Conservation (phyloP, 1,140 invertebrate species). For the Patella vulgata region DNA sequence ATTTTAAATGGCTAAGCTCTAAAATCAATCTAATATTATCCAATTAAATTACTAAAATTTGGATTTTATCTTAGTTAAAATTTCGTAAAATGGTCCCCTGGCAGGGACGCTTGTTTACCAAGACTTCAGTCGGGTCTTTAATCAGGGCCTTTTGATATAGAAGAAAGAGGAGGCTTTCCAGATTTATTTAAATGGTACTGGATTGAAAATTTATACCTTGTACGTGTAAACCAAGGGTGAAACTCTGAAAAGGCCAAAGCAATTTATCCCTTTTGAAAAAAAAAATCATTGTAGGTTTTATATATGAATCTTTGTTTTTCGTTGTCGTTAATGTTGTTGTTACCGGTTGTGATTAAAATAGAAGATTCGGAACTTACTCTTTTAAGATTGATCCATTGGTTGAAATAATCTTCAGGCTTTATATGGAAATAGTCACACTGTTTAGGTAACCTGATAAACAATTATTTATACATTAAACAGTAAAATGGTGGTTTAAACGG, state of each 20-base stretch:
- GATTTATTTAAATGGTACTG: too few species aligned
- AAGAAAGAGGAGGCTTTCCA: too few species aligned
- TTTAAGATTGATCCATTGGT: conserved; percentile 74
- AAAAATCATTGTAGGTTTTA: not conserved
- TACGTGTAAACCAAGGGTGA: not conserved
- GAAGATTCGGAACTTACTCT: conserved; percentile 50
- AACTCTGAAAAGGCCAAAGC: not conserved
- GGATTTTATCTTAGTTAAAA: too few species aligned
- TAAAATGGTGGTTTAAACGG: too few species aligned
- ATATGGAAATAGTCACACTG: conserved; percentile 70
- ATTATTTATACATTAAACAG: not conserved
- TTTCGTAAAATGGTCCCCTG: too few species aligned
- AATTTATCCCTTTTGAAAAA: not conserved
- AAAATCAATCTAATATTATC: too few species aligned
- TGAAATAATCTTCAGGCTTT: conserved; percentile 68
- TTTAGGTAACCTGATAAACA: conserved; percentile 65
- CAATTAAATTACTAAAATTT: too few species aligned
- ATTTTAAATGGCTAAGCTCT: too few species aligned
- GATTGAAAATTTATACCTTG: too few species aligned
- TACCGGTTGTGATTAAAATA: not conserved
- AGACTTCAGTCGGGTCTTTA: too few species aligned
- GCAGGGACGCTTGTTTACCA: too few species aligned
- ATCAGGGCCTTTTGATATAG: too few species aligned
- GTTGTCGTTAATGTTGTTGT: not conserved
- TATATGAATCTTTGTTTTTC: not conserved